Evolutionary conservation across 2,113 vertebrate genomes (phyloP).

Genomic region (Conger conger): DNA sequence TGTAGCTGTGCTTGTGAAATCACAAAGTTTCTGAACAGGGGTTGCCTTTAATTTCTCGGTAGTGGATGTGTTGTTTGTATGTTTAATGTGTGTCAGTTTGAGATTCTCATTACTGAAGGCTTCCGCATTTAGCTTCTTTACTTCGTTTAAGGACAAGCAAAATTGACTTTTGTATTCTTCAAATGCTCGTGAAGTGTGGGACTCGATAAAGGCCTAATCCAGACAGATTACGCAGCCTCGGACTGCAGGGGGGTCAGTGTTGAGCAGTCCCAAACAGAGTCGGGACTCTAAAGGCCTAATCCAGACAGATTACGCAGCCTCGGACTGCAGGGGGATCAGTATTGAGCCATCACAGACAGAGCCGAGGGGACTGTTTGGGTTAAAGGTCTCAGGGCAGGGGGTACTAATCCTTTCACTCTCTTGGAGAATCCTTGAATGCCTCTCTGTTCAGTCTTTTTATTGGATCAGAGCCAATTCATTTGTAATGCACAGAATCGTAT

Average conservation of each 20-base stretch:
- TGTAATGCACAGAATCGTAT: too few species aligned
- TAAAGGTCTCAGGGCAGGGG: not conserved
- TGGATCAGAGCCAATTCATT: not conserved
- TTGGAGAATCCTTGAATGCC: not conserved
- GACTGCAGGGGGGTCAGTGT: not conserved
- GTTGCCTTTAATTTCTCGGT: too few species aligned
- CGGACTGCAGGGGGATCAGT: not conserved
- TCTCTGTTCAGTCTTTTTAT: not conserved
- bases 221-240: conserved; percentile 18
- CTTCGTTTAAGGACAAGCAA: conserved; percentile 12
- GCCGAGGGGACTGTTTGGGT: not conserved
- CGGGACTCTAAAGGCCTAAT: not conserved
- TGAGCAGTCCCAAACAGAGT: not conserved
- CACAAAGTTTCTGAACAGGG: too few species aligned
- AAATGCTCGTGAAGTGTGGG: not conserved
- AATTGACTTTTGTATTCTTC: conserved; percentile 25
- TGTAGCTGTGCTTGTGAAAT: not conserved
- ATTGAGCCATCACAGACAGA: not conserved
- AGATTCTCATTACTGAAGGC: not conserved
- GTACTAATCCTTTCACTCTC: not conserved
- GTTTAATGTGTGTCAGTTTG: not conserved
- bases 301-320: conserved; percentile 20
- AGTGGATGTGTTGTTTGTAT: not conserved
- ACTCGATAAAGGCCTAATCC: conserved; percentile 27
- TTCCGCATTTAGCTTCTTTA: not conserved